Evolutionary conservation across 2,888 invertebrate species (phyloP).

Genomic region (Fissipunctia ypsillon): DNA sequence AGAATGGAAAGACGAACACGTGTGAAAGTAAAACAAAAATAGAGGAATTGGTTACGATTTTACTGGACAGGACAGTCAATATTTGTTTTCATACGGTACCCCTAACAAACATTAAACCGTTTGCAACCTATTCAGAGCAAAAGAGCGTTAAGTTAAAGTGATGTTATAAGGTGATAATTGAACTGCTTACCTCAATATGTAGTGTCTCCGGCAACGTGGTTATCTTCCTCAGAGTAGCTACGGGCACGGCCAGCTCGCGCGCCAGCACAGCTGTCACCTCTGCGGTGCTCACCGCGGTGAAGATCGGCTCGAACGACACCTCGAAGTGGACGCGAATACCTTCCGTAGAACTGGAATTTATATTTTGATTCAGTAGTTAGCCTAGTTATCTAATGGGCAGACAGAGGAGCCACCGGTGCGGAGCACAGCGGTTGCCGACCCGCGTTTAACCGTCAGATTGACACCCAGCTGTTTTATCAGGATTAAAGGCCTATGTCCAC

Average conservation of each 20-base stretch:
- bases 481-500: background rate
- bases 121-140: constrained; percentile 17
- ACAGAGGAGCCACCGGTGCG: constrained; percentile 11
- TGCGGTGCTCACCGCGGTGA: constrained; percentile 91
- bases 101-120: constrained; percentile 1
- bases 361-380: constrained; percentile 24
- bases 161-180: constrained; percentile 49
- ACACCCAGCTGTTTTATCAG: background rate
- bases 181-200: constrained; percentile 82
- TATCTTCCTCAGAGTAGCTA: constrained; percentile 80
- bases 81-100: constrained; percentile 25
- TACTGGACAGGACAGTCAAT: background rate
- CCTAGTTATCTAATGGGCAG: constrained; percentile 26
- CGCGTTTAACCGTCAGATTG: background rate
- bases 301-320: constrained; percentile 95
- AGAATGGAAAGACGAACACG: background rate
- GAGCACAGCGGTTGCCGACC: constrained; percentile 18
- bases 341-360: constrained; percentile 80
- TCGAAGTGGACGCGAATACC: constrained; percentile 96
- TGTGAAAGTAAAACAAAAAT: constrained; percentile 25
- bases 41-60: background rate
- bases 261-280: constrained; percentile 92
- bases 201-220: constrained; percentile 81
- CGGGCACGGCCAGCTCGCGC: constrained; percentile 91
- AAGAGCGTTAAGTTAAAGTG: constrained; percentile 47